Conservation (phyloP, 1,140 invertebrate species). For the Prorops nasuta region DNA sequence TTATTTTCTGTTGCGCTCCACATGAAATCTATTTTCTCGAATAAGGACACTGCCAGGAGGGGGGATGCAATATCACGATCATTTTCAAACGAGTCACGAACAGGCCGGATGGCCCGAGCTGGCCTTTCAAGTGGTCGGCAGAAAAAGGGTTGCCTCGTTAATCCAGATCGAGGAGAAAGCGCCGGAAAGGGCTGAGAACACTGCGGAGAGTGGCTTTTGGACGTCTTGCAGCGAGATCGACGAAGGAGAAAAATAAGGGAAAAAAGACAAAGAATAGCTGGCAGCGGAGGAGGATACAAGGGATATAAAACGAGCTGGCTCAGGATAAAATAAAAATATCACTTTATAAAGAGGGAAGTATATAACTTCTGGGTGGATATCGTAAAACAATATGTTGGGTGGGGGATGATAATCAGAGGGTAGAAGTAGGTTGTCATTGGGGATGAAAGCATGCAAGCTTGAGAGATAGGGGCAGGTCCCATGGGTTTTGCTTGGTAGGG, state of each 20-base stretch:
- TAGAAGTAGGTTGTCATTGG: background rate
- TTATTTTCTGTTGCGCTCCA: too few species aligned
- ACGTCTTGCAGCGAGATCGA: conserved; percentile 5
- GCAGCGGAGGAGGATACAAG: conserved; percentile 6
- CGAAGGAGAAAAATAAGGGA: background rate
- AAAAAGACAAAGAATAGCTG: background rate
- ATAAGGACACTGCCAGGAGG: too few species aligned
- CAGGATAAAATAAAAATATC: too few species aligned
- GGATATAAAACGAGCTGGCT: too few species aligned
- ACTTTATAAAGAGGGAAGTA: too few species aligned
- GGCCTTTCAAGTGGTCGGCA: conserved; percentile 10
- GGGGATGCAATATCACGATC: too few species aligned
- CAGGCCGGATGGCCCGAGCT: conserved; percentile 20
- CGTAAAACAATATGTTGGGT: too few species aligned
- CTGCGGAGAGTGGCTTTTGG: conserved; percentile 1
- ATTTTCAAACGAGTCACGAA: conserved; percentile 27
- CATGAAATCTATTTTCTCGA: too few species aligned
- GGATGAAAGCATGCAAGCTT: conserved; percentile 1
- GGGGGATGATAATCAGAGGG: too few species aligned
- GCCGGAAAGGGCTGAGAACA: conserved; percentile 4
- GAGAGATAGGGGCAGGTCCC: background rate
- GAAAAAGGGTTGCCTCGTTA: conserved; percentile 32
- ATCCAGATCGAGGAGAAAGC: conserved; percentile 28
- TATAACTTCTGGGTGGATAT: too few species aligned
- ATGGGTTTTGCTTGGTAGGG: too few species aligned